phyloP scores from a whole-genome alignment of 2,797 vertebrate genomes.

The Betta splendens region DNA sequence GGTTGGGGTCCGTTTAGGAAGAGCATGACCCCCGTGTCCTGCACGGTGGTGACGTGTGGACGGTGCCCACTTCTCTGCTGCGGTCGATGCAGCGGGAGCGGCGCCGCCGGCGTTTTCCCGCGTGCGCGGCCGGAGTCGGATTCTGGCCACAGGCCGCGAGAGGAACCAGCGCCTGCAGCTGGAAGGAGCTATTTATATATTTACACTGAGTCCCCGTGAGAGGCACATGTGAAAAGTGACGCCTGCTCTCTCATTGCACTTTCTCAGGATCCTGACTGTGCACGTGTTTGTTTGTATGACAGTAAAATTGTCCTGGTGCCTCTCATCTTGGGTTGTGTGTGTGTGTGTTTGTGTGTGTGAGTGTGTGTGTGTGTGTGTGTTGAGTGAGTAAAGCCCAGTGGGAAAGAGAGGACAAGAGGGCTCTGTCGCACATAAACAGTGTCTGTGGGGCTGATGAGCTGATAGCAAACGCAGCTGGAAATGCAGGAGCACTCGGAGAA shows the following conservation, averaged over 20 bases:
- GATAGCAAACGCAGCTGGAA: conserved; percentile 77
- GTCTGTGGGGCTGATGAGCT: conserved; percentile 53
- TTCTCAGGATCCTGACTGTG: conserved; percentile 75
- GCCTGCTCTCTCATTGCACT: conserved; percentile 80
- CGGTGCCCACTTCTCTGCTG: background rate
- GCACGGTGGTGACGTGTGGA: too few species aligned
- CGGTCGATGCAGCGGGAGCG: conserved; percentile 61
- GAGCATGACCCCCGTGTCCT: too few species aligned
- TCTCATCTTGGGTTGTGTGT: conserved; percentile 52
- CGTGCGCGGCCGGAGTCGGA: conserved; percentile 21
- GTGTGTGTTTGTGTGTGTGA: conserved; percentile 17
- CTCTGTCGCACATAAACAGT: conserved; percentile 70
- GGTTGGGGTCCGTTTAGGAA: too few species aligned
- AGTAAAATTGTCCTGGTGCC: conserved; percentile 63
- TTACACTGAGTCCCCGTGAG: conserved; percentile 71
- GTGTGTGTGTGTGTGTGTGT: conserved; percentile 26
- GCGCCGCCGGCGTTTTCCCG: conserved; percentile 46
- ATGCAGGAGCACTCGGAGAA: conserved; percentile 67
- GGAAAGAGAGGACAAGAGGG: conserved; percentile 61
- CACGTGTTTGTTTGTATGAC: conserved; percentile 71
- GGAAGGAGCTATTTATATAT: conserved; percentile 47
- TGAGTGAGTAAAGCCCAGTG: conserved; percentile 60
- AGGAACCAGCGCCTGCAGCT: conserved; percentile 22
- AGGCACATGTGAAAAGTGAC: conserved; percentile 81
- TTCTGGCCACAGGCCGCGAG: conserved; percentile 35